Evolutionary conservation across 2,113 vertebrate species (phyloP).

Genomic region (Zeus faber): DNA sequence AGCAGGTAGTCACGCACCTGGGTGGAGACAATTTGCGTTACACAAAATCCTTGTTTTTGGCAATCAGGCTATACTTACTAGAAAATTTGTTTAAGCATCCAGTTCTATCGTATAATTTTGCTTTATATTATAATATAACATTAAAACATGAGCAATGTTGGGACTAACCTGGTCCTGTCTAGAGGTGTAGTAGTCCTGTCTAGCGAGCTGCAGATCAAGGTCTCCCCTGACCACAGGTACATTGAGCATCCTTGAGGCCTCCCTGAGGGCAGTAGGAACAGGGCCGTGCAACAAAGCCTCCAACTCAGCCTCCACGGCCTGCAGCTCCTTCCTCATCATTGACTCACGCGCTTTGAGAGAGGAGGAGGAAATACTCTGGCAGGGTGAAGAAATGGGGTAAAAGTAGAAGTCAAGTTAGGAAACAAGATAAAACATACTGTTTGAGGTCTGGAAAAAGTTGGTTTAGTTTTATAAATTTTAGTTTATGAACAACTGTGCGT

Average conservation of each 20-base stretch:
- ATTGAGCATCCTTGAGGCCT: conserved; percentile 78
- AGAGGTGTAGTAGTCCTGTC: conserved; percentile 76
- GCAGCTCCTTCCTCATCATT: conserved; percentile 74
- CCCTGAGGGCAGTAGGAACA: conserved; percentile 75
- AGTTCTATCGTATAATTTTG: no score
- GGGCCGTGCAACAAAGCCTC: conserved; percentile 70
- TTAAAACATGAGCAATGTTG: background rate
- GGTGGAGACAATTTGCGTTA: background rate
- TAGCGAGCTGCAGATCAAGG: conserved; percentile 80
- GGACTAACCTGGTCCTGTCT: conserved; percentile 74
- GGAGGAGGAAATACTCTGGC: conserved; percentile 60
- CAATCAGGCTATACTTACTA: no score
- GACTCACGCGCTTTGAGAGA: conserved; percentile 67
- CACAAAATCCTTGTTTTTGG: no score
- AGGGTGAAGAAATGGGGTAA: conserved; percentile 7
- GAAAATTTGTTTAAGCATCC: no score
- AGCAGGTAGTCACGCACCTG: conserved; percentile 81
- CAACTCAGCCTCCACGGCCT: conserved; percentile 76
- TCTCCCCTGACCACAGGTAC: conserved; percentile 81
- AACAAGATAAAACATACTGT: background rate
- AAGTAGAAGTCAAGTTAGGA: background rate
- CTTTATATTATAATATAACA: no score
- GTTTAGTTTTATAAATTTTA: background rate
- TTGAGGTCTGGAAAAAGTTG: background rate
- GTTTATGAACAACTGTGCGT: background rate